phyloP scores from a whole-genome alignment of 2,113 vertebrate genomes.

The Formicarius rufipectus region DNA sequence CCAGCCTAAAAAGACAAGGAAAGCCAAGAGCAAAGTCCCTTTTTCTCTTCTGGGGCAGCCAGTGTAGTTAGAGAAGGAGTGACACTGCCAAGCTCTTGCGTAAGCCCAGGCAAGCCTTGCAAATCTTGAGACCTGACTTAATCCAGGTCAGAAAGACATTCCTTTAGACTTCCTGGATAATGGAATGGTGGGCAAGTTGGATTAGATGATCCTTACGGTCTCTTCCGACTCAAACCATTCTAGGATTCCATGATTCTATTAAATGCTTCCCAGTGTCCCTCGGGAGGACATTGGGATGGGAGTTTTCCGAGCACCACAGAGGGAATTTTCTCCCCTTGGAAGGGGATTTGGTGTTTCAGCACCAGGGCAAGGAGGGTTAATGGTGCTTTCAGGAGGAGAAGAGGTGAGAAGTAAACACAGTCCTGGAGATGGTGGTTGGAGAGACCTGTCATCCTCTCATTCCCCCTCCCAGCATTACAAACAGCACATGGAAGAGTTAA shows the following conservation, averaged over 20 bases:
- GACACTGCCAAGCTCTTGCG: neutral
- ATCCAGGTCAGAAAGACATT: neutral
- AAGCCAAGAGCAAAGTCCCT: fast-evolving
- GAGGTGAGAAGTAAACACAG: neutral
- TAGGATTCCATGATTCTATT: neutral
- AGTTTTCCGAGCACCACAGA: neutral
- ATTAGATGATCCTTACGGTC: neutral
- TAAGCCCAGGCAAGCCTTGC: neutral
- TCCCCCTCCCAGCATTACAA: neutral
- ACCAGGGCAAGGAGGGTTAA: neutral
- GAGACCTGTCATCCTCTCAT: neutral
- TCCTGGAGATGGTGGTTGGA: neutral
- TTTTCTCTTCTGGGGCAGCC: neutral
- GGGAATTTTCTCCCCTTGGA: neutral
- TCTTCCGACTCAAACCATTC: neutral
- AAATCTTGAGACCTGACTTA: neutral
- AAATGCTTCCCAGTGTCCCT: neutral
- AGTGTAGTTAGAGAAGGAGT: neutral
- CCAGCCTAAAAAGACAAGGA: neutral
- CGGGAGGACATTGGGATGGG: neutral
- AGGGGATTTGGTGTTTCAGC: neutral
- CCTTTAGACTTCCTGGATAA: neutral
- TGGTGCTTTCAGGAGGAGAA: neutral
- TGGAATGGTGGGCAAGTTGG: neutral
- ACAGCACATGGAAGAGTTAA: neutral